Conservation (phyloP, 2,797 vertebrate species). For the Periparus ater region DNA sequence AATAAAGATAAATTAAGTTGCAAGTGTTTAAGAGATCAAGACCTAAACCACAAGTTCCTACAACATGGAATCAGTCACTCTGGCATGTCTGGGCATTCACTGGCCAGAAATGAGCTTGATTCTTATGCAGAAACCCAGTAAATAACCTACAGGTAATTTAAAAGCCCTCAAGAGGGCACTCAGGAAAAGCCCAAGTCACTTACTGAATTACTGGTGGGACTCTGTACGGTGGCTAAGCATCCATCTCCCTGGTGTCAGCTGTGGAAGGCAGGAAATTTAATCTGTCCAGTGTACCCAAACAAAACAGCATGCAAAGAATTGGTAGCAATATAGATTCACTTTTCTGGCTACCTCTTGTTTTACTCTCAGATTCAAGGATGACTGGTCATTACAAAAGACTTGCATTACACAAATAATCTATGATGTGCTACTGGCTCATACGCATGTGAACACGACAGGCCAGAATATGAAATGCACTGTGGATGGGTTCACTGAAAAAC, state of each 20-base stretch:
- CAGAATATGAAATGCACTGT: background rate
- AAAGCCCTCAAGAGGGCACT: conserved; percentile 28
- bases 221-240: background rate
- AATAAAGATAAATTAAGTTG: conserved; percentile 37
- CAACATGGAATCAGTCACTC: background rate
- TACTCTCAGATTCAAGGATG: background rate
- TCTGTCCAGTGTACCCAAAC: background rate
- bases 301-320: background rate
- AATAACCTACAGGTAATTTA: conserved; percentile 21
- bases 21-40: conserved; percentile 1
- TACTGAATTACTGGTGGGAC: background rate
- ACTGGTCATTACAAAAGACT: background rate
- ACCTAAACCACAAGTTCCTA: background rate
- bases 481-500: background rate
- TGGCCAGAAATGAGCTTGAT: background rate
- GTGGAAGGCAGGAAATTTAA: background rate
- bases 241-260: background rate
- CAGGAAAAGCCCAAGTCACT: background rate
- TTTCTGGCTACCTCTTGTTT: background rate
- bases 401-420: background rate
- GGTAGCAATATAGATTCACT: background rate
- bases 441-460: background rate
- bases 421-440: background rate
- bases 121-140: conserved; percentile 19
- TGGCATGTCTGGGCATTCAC: background rate